These are phyloP conservation scores for Spinus pinus DNA, from an alignment of 2,797 vertebrate genomes.

Conservation along the genomic window DNA sequence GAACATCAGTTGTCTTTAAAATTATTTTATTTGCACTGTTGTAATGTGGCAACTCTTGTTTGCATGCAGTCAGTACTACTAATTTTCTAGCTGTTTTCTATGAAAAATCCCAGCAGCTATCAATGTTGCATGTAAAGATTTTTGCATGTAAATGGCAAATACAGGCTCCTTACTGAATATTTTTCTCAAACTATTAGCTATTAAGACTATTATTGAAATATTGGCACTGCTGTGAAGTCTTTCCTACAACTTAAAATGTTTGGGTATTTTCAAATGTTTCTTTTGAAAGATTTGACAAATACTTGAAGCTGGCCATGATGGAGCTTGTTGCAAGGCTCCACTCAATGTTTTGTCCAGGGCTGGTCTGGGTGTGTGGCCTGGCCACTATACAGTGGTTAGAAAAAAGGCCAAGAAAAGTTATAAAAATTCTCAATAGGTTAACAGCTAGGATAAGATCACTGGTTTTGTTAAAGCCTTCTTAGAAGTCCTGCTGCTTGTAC, in stretches of 20 bases:
- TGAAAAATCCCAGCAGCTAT: not conserved
- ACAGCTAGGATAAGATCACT: not conserved
- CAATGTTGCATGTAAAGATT: not conserved
- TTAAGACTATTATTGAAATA: not conserved
- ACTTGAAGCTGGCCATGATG: not conserved
- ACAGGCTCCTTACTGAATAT: not conserved
- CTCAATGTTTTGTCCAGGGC: not conserved
- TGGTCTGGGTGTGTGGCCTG: not conserved
- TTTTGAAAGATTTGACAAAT: not conserved
- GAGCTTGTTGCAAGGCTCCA: not conserved
- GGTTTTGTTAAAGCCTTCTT: not conserved
- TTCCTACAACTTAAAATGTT: not conserved
- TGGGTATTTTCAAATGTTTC: not conserved
- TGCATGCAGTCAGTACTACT: not conserved
- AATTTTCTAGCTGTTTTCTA: not conserved
- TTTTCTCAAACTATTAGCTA: not conserved
- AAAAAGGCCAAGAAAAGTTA: not conserved
- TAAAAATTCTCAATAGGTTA: not conserved
- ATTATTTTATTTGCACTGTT: not conserved
- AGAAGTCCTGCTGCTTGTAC: not conserved
- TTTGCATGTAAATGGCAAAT: not conserved
- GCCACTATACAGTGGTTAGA: not conserved
- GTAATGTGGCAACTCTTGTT: not conserved
- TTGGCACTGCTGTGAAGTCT: not conserved
- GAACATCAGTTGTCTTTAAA: not conserved